Evolutionary conservation across 2,888 invertebrate species (phyloP), one percentile per base, ranked within the genome.

Genomic region (Hemistola chrysoprasaria): DNA sequence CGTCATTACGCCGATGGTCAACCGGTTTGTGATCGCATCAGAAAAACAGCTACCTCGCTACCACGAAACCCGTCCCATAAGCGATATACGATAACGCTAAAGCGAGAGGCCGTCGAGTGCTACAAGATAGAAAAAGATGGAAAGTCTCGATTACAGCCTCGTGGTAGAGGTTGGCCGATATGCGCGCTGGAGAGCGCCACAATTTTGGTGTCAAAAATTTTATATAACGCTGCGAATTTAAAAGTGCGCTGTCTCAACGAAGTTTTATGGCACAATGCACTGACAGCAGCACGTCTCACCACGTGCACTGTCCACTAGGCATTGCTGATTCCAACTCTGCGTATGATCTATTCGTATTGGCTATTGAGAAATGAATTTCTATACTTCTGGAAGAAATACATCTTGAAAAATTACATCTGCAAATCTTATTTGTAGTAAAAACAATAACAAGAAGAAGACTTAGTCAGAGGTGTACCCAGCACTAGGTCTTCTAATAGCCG

Each of bases 11-110:
- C 65, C 71, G 82, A 78, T 72, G 83, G 84, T 71, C 83, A 78
- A 86, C 87, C 87, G 87, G 87, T 86, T 85, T 82, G 68, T 77
- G 86, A 85, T 83, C 78, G 66, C 82, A 83, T 79, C 86, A 86
- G 81, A 86, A 85, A 85, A 85, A 86, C 84, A 80, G 74, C 84
- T 78, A 71, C 76, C 74, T 58, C 65, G 31, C 54, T 76, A 84
- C 84, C 77, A 78, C 51, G 75, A 59, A 8, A 64, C 52, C 26
- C 39, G 22, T 26, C 40, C 34, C 22, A 26, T 8, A 16, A 34
- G 7, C 27, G 41, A 40, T 47, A 35, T 32, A 8, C 16, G 30
- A 29, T 40, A 11, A 11, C 6, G 10, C 40, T 36, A 34, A 16
- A 29, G 21, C 8, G n/a, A 27, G 16, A 25, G 5, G 16, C 27